Base-by-base conservation (phyloP, 2,113 vertebrate species). In the Lepisosteus osseus region DNA sequence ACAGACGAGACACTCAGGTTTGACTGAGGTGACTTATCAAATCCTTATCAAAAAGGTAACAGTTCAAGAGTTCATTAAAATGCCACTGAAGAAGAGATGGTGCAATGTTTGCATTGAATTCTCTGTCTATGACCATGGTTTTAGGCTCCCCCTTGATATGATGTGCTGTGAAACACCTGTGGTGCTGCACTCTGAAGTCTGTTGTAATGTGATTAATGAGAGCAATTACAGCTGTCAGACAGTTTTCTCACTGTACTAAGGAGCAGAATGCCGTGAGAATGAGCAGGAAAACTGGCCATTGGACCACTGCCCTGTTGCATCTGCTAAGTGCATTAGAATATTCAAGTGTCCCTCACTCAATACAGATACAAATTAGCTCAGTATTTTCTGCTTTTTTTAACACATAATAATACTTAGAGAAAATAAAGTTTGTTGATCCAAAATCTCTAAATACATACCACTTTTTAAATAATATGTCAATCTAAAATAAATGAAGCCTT, bases 191-290 rank as follows among this genome's bases (percentile, higher is more conserved):
- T 43, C 41, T 29, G 29, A 9, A 13, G 3, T 65, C 13, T 47
- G 59, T 6, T 55, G 61, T 17, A 51, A 41, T 15, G 13, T 69
- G 72, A 74, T 74, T 69, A 74, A 74, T 65, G 72, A 74, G 59
- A 45, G 47, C 14, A 67, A 64, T 69, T 74, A 61, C 67, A 69
- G 72, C 67, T 69, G 72, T 74, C 61, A 74, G 61, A 51, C 15
- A 51, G 65, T 3, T 15, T 44, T 56, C 55, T 17, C 51, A n/a
- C 56, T 11, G 56, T 42, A 47, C 65, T 11, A 2, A 54, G 59
- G n/a, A 54, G 14, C 4, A 17, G 47, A 54, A 40, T 15, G 40
- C 67, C 8, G 9, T 41, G 66, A 15, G 17, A 56, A 17, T 44
- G n/a, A 44, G 51, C 51, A 69, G 68, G 42, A 42, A 42, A 44